These are phyloP conservation scores for Spilarctia lutea DNA, from an alignment of 2,888 invertebrate species.

Conservation along the genomic window DNA sequence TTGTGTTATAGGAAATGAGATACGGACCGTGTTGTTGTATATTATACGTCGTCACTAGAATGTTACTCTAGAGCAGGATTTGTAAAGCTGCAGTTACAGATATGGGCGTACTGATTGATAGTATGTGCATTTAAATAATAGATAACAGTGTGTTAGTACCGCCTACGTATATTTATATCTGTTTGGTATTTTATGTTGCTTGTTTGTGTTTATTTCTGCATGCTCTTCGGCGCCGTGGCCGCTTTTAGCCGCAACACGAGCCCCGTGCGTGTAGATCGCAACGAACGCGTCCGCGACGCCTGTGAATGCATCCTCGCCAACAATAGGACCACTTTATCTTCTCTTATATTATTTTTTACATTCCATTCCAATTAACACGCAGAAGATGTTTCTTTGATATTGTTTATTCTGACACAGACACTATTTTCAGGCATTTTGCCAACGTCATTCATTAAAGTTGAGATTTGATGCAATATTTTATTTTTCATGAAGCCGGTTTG, in stretches of 20 bases:
- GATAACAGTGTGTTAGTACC: constrained; percentile 55
- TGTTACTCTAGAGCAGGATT: constrained; percentile 23
- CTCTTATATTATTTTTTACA: constrained; percentile 45
- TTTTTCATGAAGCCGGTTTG: constrained; percentile 33
- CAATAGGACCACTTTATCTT: constrained; percentile 60
- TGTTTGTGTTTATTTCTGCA: constrained; percentile 79
- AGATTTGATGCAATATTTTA: constrained; percentile 21
- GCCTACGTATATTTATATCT: constrained; percentile 59
- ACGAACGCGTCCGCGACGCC: constrained; percentile 32
- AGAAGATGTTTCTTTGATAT: constrained; percentile 33
- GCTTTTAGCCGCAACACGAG: constrained; percentile 82
- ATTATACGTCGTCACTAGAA: constrained; percentile 32
- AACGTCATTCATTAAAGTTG: constrained; percentile 39
- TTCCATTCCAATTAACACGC: constrained; percentile 48
- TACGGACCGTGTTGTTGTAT: too few species aligned
- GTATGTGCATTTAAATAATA: constrained; percentile 37
- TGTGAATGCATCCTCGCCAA: constrained; percentile 70
- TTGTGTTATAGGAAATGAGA: constrained; percentile 33
- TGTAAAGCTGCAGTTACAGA: constrained; percentile 23
- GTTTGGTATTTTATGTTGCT: constrained; percentile 62
- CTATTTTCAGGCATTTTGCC: constrained; percentile 39
- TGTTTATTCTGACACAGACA: constrained; percentile 30
- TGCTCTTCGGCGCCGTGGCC: constrained; percentile 70
- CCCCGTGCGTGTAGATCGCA: constrained; percentile 55
- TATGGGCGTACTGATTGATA: constrained; percentile 23